A percentile compares a stretch with the other conserved stretches of the same genome.
Evolutionary conservation across 2,888 invertebrate genomes (phyloP).

Genomic region (Enchytraeus crypticus): DNA sequence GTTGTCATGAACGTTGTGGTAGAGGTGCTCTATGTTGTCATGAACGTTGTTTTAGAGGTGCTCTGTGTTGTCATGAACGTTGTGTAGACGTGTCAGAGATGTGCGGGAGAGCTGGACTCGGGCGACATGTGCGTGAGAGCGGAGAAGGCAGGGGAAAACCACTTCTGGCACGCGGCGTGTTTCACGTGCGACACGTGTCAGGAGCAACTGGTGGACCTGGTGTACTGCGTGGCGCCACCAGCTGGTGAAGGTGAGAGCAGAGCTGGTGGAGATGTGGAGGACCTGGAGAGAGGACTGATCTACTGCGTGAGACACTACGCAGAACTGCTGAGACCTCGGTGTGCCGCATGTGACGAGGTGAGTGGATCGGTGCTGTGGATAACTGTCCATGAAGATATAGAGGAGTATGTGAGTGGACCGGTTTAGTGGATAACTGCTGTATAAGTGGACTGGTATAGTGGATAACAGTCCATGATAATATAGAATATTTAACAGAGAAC

Average conservation of each 20-base stretch:
- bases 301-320: conserved; percentile 96
- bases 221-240: conserved; percentile 65
- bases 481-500: no score
- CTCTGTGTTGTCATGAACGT: no score
- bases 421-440: no score
- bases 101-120: conserved; percentile 67
- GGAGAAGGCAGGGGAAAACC: conserved; percentile 66
- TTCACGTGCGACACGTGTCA: conserved; percentile 80
- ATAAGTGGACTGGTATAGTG: no score
- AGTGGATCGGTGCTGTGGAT: no score
- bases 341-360: conserved; percentile 96
- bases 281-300: conserved; percentile 54
- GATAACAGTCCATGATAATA: no score
- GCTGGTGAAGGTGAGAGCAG: background rate
- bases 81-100: conserved; percentile 75
- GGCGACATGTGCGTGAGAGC: conserved; percentile 78
- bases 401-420: no score
- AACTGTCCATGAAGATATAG: background rate
- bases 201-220: conserved; percentile 87
- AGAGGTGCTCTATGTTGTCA: no score
- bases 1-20: no score
- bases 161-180: conserved; percentile 81
- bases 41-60: no score
- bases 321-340: conserved; percentile 86
- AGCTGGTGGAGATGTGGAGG: background rate